phyloP scores from a whole-genome alignment of 2,113 vertebrate genomes.

The Dipodomys merriami region DNA sequence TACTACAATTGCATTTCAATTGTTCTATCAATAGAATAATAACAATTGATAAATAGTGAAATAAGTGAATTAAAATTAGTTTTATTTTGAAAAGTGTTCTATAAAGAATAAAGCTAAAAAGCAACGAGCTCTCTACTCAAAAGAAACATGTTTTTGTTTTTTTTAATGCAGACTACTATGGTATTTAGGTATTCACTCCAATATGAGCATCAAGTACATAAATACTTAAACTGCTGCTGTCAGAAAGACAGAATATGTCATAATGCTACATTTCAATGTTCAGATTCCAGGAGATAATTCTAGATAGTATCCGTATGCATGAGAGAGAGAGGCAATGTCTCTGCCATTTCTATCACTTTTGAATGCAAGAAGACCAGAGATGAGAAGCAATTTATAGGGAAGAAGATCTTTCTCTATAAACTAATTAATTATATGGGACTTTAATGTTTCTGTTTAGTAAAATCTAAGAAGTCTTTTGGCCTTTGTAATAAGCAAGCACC shows the following conservation, averaged over 20 bases:
- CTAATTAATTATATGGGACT: not conserved
- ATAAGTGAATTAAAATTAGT: not conserved
- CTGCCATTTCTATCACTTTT: not conserved
- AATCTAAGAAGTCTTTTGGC: not conserved
- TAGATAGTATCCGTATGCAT: not conserved
- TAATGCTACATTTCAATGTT: not conserved
- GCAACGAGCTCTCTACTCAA: not conserved
- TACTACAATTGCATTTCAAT: not conserved
- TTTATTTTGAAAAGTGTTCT: not conserved
- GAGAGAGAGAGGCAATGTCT: not conserved
- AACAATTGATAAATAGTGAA: not conserved
- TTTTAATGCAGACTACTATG: not conserved
- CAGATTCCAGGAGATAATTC: not conserved
- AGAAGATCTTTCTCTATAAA: not conserved
- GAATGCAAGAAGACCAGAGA: slow-evolving; percentile 7
- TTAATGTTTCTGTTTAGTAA: slow-evolving; percentile 3
- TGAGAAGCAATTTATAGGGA: slow-evolving; percentile 6
- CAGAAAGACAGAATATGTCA: not conserved
- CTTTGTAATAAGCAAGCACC: not conserved
- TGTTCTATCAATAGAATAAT: not conserved
- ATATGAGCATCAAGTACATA: not conserved
- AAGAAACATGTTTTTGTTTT: not conserved
- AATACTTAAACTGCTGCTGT: not conserved
- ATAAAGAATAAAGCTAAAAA: not conserved
- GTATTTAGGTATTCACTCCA: not conserved